Evolutionary conservation across 2,113 vertebrate genomes (phyloP).

Genomic region (Sphaerodactylus townsendi): DNA sequence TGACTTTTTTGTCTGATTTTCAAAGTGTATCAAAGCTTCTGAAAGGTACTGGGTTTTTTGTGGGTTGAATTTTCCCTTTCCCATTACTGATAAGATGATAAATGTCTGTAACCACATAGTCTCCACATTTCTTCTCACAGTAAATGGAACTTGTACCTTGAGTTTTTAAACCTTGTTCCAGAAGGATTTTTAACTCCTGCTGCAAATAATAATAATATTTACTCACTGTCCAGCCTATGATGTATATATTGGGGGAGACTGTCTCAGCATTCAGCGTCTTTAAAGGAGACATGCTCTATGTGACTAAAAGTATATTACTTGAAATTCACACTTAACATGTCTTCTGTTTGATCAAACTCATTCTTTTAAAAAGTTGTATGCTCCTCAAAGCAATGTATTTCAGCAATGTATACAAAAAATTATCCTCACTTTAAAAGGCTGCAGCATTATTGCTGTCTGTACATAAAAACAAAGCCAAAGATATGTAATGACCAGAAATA

Average conservation of each 20-base stretch:
- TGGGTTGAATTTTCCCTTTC: background rate
- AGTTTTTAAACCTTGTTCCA: background rate
- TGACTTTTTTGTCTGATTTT: background rate
- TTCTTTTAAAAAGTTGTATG: background rate
- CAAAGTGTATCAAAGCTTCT: background rate
- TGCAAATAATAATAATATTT: background rate
- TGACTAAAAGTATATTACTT: background rate
- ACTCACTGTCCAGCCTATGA: background rate
- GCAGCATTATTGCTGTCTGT: background rate
- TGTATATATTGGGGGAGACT: accelerated
- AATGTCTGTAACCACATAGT: background rate
- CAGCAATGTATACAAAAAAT: background rate
- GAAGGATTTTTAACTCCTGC: background rate
- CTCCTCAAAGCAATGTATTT: accelerated
- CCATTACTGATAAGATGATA: background rate
- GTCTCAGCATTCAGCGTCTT: background rate
- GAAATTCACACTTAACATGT: accelerated
- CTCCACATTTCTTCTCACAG: background rate
- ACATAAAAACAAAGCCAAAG: background rate
- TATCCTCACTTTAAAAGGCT: background rate
- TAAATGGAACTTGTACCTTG: background rate
- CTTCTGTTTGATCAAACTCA: background rate
- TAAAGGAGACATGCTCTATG: background rate
- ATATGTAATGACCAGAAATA: background rate
- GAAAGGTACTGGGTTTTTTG: accelerated